Conservation (phyloP, 92 coral and sea anemone genomes). For the Pocillopora grandis region DNA sequence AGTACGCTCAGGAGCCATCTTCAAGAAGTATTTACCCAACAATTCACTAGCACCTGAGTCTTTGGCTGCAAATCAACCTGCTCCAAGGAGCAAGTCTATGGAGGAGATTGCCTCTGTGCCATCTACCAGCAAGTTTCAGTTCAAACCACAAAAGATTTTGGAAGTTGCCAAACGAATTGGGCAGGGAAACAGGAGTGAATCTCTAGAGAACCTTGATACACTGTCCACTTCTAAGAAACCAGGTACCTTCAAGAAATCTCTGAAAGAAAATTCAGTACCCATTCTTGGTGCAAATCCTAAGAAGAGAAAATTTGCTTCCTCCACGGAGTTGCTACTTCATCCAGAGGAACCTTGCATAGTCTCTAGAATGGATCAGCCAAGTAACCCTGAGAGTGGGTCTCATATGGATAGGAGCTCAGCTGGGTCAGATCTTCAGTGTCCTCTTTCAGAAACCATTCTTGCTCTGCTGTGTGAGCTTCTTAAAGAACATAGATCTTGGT, state of each 20-base stretch:
- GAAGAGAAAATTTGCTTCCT: background rate
- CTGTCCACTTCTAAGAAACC: slow-evolving; percentile 29
- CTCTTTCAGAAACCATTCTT: slow-evolving; percentile 75
- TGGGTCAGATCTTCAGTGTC: slow-evolving; percentile 66
- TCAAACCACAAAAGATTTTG: slow-evolving; percentile 41
- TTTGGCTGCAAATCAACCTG: slow-evolving; percentile 5
- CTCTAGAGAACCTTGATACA: slow-evolving; percentile 27
- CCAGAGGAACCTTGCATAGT: slow-evolving; percentile 44
- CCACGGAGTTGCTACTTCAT: background rate
- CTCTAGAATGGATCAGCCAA: slow-evolving; percentile 56
- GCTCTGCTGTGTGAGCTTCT: slow-evolving; percentile 82
- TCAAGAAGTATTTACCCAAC: slow-evolving; percentile 4
- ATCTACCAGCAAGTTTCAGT: slow-evolving; percentile 25
- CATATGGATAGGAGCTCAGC: background rate
- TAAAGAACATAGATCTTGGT: slow-evolving; percentile 80
- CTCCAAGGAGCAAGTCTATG: slow-evolving; percentile 24
- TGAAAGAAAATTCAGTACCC: slow-evolving; percentile 18
- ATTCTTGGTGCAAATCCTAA: background rate
- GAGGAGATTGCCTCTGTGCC: slow-evolving; percentile 16
- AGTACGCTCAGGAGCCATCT: slow-evolving; percentile 1
- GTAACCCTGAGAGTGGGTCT: slow-evolving; percentile 17
- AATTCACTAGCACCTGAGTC: background rate
- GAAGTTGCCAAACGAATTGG: slow-evolving; percentile 50
- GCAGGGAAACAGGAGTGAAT: slow-evolving; percentile 29
- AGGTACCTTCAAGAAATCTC: slow-evolving; percentile 19